Conservation (phyloP, 2,888 invertebrate genomes). For the Lepetodrilus schrolli region DNA sequence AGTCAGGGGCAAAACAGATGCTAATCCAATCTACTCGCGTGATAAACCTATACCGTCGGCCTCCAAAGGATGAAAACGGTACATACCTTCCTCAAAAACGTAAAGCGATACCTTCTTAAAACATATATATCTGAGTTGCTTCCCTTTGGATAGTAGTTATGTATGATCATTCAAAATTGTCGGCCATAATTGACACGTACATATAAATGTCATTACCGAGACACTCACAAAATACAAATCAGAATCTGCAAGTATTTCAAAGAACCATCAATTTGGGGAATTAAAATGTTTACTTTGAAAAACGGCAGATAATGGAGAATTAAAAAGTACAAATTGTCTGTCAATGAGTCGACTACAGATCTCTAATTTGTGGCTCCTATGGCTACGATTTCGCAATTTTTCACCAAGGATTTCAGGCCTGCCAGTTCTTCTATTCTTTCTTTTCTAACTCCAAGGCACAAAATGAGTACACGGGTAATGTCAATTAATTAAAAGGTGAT, state of each 20-base stretch:
- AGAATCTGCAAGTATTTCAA: too few species aligned
- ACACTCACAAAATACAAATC: too few species aligned
- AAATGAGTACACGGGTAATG: constrained; percentile 7
- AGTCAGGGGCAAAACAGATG: constrained; percentile 4
- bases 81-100: neutral
- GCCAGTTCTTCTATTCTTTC: too few species aligned
- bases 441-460: neutral
- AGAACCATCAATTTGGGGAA: too few species aligned
- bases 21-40: neutral
- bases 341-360: neutral
- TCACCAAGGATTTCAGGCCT: neutral
- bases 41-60: constrained; percentile 18
- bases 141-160: too few species aligned
- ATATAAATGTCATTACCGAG: too few species aligned
- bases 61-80: neutral
- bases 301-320: too few species aligned
- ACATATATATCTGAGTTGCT: too few species aligned
- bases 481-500: constrained; percentile 18
- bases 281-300: too few species aligned
- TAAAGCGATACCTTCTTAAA: neutral
- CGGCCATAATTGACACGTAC: too few species aligned
- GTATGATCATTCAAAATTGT: too few species aligned
- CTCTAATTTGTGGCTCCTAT: neutral
- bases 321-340: neutral
- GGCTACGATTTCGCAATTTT: neutral